Evolutionary conservation across 2,888 invertebrate genomes (phyloP).

Genomic region (Dorcus parallelipipedus): DNA sequence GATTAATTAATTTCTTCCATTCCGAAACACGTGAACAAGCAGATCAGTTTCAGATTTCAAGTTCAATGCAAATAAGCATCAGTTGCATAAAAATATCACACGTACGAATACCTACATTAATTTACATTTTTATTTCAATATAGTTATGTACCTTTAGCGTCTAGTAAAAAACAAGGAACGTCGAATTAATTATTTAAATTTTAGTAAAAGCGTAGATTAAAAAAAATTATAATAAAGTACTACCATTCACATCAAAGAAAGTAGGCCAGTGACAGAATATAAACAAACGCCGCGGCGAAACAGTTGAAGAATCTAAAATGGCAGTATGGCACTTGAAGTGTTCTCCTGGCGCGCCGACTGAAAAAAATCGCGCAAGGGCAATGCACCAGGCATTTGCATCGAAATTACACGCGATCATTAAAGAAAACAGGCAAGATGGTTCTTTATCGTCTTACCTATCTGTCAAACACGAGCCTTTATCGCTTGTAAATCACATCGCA

Average conservation of each 20-base stretch:
- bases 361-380: constrained; percentile 5
- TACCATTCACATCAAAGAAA: not conserved
- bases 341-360: not conserved
- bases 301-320: not conserved
- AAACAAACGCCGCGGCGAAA: not conserved
- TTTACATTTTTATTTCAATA: too few species aligned
- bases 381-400: constrained; percentile 15
- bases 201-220: not conserved
- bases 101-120: too few species aligned
- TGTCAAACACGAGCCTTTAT: constrained; percentile 14
- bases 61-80: not conserved
- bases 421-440: constrained; percentile 20
- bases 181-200: too few species aligned
- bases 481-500: constrained; percentile 10
- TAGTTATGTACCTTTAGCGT: too few species aligned
- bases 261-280: not conserved
- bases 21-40: not conserved
- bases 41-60: not conserved
- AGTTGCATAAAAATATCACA: too few species aligned
- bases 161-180: too few species aligned
- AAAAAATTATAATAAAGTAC: not conserved
- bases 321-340: not conserved
- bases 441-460: constrained; percentile 16
- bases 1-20: not conserved
- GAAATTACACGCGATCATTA: constrained; percentile 8